These are phyloP conservation scores for Caenorhabditis japonica DNA, from an alignment of 2,888 invertebrate species.

Conservation along the genomic window DNA sequence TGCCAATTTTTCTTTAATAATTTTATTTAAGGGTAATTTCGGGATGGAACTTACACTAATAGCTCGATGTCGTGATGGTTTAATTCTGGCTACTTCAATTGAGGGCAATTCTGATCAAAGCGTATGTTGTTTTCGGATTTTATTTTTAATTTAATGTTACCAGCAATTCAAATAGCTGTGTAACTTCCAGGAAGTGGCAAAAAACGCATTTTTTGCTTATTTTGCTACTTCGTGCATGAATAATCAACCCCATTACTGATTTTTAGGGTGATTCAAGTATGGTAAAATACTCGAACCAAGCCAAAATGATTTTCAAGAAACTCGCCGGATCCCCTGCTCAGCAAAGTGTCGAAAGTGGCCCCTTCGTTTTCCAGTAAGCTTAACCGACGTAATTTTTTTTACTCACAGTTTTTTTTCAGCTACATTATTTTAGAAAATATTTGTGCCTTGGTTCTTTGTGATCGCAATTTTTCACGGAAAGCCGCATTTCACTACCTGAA, in stretches of 20 bases:
- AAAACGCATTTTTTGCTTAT: too few relatives aligned
- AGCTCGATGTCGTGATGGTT: slow-evolving; percentile 92
- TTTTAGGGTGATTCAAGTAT: slow-evolving; percentile 90
- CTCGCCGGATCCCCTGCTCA: slow-evolving; percentile 90
- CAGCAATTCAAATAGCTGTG: too few relatives aligned
- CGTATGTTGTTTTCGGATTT: slow-evolving; percentile 9
- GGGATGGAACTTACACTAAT: slow-evolving; percentile 97
- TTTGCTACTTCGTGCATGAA: too few relatives aligned
- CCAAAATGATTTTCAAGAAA: slow-evolving; percentile 96
- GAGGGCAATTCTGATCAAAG: slow-evolving; percentile 86
- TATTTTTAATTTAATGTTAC: too few relatives aligned
- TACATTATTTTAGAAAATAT: slow-evolving; percentile 72
- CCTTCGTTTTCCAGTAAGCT: slow-evolving; percentile 97
- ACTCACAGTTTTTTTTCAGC: slow-evolving; percentile 55
- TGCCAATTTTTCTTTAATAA: too few relatives aligned
- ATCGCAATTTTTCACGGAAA: slow-evolving; percentile 72
- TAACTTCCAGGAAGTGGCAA: too few relatives aligned
- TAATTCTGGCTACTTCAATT: slow-evolving; percentile 95
- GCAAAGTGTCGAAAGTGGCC: slow-evolving; percentile 96
- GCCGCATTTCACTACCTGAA: slow-evolving; percentile 58
- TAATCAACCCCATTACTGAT: slow-evolving; percentile 2
- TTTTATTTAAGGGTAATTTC: too few relatives aligned
- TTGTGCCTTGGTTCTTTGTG: slow-evolving; percentile 75
- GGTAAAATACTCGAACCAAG: slow-evolving; percentile 98
- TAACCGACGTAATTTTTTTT: too few relatives aligned